Conservation (phyloP, 2,113 vertebrate genomes). For the Calyptommatus sinebrachiatus region DNA sequence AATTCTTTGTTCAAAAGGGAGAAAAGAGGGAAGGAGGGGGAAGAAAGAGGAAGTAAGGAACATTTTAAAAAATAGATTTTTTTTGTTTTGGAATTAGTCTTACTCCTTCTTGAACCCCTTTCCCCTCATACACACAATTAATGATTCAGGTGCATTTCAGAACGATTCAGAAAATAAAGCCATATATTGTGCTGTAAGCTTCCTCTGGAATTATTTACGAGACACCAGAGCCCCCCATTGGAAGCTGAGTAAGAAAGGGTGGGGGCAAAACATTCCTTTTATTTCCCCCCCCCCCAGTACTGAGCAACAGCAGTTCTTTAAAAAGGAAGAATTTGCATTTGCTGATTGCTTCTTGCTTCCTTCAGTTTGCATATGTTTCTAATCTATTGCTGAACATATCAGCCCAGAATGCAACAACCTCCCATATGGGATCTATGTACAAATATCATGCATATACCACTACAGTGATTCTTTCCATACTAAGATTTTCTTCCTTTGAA, state of each 20-base stretch:
- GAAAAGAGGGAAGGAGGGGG: neutral
- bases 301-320: conserved; percentile 25
- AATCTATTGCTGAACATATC: conserved; percentile 12
- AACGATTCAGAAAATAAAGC: conserved; percentile 33
- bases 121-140: neutral
- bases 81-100: conserved; percentile 8
- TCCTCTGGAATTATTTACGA: conserved; percentile 20
- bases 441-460: neutral
- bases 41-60: no score
- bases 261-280: neutral
- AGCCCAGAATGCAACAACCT: neutral
- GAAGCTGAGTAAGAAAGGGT: neutral
- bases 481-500: no score
- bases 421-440: neutral
- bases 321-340: conserved; percentile 2
- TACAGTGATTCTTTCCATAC: neutral
- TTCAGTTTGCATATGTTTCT: conserved; percentile 42
- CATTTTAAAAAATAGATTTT: neutral
- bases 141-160: conserved; percentile 34
- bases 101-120: neutral
- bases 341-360: conserved; percentile 39
- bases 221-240: conserved; percentile 26
- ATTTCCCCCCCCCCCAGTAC: accelerated
- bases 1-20: neutral
- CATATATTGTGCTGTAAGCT: neutral